phyloP scores from a whole-genome alignment of 2,888 invertebrate species.

The Ennomos erosarius region DNA sequence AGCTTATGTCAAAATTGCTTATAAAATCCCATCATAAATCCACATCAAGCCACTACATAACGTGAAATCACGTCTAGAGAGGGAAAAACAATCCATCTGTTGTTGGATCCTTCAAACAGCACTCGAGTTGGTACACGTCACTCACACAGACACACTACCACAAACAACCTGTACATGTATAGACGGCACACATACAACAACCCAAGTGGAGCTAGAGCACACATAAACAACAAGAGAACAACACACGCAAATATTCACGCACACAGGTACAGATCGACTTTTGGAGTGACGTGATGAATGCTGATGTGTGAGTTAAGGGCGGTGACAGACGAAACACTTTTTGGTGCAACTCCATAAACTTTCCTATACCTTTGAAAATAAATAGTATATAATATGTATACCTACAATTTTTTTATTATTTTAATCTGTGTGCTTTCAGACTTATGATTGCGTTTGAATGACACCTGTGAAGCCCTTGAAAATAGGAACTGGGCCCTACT shows the following conservation, averaged over 20 bases:
- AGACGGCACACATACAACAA: conserved; percentile 26
- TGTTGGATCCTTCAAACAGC: conserved; percentile 55
- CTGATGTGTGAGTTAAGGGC: conserved; percentile 39
- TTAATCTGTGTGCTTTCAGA: too few species aligned
- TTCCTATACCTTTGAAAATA: not conserved
- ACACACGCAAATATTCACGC: conserved; percentile 35
- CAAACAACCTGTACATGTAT: conserved; percentile 24
- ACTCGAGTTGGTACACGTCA: conserved; percentile 50
- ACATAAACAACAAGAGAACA: conserved; percentile 31
- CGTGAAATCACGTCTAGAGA: conserved; percentile 55
- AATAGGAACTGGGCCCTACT: too few species aligned
- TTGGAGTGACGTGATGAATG: conserved; percentile 31
- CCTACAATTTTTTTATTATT: too few species aligned
- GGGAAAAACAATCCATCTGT: conserved; percentile 64
- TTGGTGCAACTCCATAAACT: conserved; percentile 1
- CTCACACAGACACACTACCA: conserved; percentile 38
- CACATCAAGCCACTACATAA: conserved; percentile 50
- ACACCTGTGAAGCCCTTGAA: too few species aligned
- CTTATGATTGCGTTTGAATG: too few species aligned
- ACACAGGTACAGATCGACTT: conserved; percentile 26
- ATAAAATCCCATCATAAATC: conserved; percentile 35
- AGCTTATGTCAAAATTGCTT: conserved; percentile 18
- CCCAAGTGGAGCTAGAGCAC: conserved; percentile 14
- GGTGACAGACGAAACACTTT: conserved; percentile 18
- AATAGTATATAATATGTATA: too few species aligned